Evolutionary conservation across 2,113 vertebrate species (phyloP), one percentile per base, ranked within the genome.

Genomic region (Amazona guildingii): DNA sequence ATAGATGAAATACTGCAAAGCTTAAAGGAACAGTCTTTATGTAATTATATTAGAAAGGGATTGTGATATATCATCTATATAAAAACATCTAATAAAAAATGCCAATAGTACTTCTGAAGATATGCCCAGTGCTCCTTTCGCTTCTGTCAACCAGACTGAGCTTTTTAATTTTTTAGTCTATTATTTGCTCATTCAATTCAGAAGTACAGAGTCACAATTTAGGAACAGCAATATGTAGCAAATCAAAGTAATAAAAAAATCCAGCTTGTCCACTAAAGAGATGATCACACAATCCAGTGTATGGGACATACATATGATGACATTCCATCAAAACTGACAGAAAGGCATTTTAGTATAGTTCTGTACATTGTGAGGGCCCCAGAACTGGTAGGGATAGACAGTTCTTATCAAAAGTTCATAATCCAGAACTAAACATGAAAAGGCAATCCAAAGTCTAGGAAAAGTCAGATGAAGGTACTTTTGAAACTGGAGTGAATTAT

Each of bases 91-190:
- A 94, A 95, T 95, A 97, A 94, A 96, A 83, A 95, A 79, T 89
- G 74, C 52, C 90, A 35, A 29, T 82, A 93, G 49, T 64, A 37
- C 85, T 93, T 91, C 70, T 75, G 66, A 95, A 92, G 88, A 88
- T 91, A 86, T 86, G 64, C 91, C 91, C 93, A 88, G 69, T 62
- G 94, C 94, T 97, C 94, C 83, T 69, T 93, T 85, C 55, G 9
- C 74, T 95, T 57, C 59, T 97, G 94, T 95, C 95, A 96, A 78
- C 74, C 92, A 96, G 94, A 95, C 87, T 90, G 76, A 96, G 85
- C 94, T 87, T 92, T 97, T 97, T 97, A 97, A 97, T 97, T 95
- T 94, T 88, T 94, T 31, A 74, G 66, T 77, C 63, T 88, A 13
- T 95, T 96, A 94, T 92, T 92, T 97, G 69, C 33, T 94, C 80